Conservation (phyloP, 2,888 invertebrate species). For the Noctua janthe region DNA sequence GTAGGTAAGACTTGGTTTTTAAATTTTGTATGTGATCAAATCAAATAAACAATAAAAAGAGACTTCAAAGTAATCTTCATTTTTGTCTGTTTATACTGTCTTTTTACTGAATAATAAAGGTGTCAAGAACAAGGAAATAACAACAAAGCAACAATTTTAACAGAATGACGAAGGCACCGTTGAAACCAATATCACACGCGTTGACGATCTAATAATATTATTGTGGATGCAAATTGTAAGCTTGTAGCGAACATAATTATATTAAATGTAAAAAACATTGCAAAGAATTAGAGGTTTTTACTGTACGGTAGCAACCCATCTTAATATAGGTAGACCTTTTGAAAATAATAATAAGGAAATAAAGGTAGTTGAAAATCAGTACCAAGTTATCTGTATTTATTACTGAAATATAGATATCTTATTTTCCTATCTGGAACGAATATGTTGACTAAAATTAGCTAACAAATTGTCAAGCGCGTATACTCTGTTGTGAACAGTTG, state of each 20-base stretch:
- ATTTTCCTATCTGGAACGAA: background rate
- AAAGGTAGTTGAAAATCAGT: background rate
- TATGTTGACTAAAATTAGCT: background rate
- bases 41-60: background rate
- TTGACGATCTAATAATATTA: constrained; percentile 76
- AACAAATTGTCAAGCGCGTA: background rate
- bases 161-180: constrained; percentile 68
- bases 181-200: constrained; percentile 77
- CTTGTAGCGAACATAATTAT: constrained; percentile 39
- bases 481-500: background rate
- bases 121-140: constrained; percentile 56
- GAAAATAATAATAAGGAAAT: background rate
- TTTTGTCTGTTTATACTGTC: background rate
- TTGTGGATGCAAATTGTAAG: constrained; percentile 59
- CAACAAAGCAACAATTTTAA: constrained; percentile 63
- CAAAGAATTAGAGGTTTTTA: background rate
- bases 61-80: background rate
- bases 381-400: background rate
- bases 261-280: background rate
- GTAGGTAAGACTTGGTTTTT: no score
- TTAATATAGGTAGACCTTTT: background rate
- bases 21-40: background rate
- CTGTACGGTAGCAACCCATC: background rate
- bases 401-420: background rate
- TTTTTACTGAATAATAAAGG: background rate